Evolutionary conservation across 2,113 vertebrate species (phyloP).

Genomic region (Podocnemis expansa): DNA sequence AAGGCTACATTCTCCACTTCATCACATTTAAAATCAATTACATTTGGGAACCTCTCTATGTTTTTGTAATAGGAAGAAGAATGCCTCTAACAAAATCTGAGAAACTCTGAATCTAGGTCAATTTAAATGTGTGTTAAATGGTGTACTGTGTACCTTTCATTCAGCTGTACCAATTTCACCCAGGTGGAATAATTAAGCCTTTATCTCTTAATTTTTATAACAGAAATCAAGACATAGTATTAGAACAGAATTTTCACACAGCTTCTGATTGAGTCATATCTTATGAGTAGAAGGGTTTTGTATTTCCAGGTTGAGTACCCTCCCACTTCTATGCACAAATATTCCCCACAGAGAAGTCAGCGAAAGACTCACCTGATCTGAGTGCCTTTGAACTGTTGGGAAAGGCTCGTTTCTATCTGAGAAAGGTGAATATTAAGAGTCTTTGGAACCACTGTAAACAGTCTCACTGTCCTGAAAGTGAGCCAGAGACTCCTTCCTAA

Average conservation of each 20-base stretch:
- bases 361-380: neutral
- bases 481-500: neutral
- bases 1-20: neutral
- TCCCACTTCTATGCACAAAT: neutral
- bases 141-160: neutral
- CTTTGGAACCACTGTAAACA: neutral
- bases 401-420: neutral
- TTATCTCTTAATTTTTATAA: neutral
- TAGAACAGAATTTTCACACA: neutral
- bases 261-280: neutral
- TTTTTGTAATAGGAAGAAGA: slow-evolving; percentile 7
- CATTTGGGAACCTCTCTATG: neutral
- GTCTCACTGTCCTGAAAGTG: neutral
- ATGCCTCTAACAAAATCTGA: neutral
- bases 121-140: neutral
- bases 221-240: neutral
- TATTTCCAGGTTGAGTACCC: neutral
- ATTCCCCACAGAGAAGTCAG: neutral
- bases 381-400: neutral
- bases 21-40: slow-evolving; percentile 16
- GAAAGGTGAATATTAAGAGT: neutral
- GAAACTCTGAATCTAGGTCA: neutral
- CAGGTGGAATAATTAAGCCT: neutral
- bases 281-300: neutral
- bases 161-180: neutral